phyloP scores from a whole-genome alignment of 2,113 vertebrate genomes.

The Rhinoptilus africanus region DNA sequence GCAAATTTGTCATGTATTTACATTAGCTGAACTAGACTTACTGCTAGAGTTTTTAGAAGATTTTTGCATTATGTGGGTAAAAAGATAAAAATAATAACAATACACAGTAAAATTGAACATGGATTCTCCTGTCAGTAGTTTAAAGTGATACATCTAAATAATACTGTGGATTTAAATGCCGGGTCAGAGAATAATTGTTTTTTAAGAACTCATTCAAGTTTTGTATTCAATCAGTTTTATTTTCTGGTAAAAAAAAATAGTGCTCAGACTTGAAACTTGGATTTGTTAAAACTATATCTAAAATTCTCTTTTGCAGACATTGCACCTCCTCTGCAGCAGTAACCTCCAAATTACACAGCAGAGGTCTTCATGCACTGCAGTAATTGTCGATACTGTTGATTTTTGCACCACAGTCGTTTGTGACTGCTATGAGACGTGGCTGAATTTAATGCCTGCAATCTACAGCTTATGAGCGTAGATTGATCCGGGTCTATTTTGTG shows the following conservation, averaged over 20 bases:
- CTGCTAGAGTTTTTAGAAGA: background rate
- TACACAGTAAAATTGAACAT: background rate
- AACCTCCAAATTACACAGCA: background rate
- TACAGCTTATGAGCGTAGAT: background rate
- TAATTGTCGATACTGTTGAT: conserved; percentile 16
- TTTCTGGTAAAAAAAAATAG: background rate
- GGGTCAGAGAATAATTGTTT: background rate
- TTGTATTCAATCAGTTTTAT: background rate
- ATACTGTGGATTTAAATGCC: background rate
- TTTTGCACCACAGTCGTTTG: background rate
- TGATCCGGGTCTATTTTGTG: background rate
- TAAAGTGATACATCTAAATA: background rate
- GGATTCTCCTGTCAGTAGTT: background rate
- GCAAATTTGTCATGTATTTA: background rate
- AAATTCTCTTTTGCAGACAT: background rate
- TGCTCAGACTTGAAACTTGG: background rate
- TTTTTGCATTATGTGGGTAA: background rate
- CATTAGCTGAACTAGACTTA: background rate
- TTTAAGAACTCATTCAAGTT: background rate
- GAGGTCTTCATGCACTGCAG: background rate
- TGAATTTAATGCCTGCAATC: conserved; percentile 7
- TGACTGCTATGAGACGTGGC: conserved; percentile 4
- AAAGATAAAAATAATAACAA: background rate
- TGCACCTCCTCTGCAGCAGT: background rate
- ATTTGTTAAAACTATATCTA: background rate